Evolutionary conservation across 2,113 vertebrate genomes (phyloP).

Genomic region (Microcebus tavaratra): DNA sequence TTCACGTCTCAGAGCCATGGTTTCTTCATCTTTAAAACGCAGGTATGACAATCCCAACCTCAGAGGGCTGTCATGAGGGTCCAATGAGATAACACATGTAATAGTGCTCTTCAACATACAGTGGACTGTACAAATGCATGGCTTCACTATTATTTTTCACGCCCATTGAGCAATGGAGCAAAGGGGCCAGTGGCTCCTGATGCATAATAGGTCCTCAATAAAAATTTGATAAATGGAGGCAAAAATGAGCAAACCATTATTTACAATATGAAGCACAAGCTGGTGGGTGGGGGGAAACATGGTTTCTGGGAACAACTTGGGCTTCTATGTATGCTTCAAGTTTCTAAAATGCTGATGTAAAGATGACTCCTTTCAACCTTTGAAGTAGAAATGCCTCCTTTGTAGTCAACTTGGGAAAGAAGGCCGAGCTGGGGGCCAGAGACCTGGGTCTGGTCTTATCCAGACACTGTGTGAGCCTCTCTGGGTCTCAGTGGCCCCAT

Average conservation of each 20-base stretch:
- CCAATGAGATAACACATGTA: not conserved
- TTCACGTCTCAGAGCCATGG: not conserved
- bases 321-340: not conserved
- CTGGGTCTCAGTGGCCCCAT: not conserved
- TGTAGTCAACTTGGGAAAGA: accelerated
- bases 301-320: not conserved
- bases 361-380: not conserved
- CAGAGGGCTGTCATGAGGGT: not conserved
- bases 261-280: not conserved
- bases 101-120: accelerated
- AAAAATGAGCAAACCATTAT: not conserved
- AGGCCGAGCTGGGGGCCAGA: accelerated
- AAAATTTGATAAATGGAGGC: not conserved
- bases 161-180: not conserved
- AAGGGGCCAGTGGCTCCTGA: not conserved
- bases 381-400: not conserved
- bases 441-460: not conserved
- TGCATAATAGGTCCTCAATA: not conserved
- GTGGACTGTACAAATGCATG: too few species aligned
- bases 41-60: not conserved
- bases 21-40: not conserved
- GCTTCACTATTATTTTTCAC: accelerated
- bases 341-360: not conserved
- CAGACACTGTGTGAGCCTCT: not conserved
- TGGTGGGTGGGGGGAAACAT: not conserved